These are phyloP conservation scores for Bubalus kerabau DNA, from an alignment of 2,113 vertebrate genomes.

Conservation along the genomic window DNA sequence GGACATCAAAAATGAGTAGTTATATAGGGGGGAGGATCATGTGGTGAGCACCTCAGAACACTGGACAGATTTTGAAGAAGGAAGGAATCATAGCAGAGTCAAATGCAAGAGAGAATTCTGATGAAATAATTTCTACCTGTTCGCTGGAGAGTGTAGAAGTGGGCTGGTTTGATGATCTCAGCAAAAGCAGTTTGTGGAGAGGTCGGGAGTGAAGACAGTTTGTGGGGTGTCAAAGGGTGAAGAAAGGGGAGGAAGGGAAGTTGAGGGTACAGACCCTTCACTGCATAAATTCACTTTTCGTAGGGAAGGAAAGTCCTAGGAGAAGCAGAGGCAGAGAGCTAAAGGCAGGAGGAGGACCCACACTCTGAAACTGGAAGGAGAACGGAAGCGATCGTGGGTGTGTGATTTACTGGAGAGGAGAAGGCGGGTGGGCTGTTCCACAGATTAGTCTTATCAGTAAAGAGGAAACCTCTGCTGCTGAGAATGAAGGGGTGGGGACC, in stretches of 20 bases:
- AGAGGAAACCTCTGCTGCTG: background rate
- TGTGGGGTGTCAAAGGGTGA: background rate
- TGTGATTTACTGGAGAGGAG: background rate
- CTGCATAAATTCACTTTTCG: background rate
- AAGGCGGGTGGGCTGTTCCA: background rate
- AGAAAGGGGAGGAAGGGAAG: background rate
- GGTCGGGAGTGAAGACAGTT: background rate
- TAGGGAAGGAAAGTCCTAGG: background rate
- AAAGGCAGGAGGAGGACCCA: background rate
- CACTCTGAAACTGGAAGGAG: background rate
- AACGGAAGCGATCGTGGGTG: accelerated
- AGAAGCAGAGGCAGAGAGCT: background rate
- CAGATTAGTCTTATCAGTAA: background rate
- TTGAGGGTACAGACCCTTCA: background rate
- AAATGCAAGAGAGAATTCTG: background rate
- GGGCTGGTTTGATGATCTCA: background rate
- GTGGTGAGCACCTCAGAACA: background rate
- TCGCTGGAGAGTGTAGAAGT: background rate
- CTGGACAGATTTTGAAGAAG: background rate
- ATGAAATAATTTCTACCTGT: background rate
- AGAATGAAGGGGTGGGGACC: background rate
- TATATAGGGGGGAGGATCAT: background rate
- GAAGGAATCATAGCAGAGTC: background rate
- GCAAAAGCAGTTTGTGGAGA: background rate
- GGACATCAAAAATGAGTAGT: background rate